phyloP scores from a whole-genome alignment of 2,113 vertebrate species.

The Gasterosteus aculeatus region DNA sequence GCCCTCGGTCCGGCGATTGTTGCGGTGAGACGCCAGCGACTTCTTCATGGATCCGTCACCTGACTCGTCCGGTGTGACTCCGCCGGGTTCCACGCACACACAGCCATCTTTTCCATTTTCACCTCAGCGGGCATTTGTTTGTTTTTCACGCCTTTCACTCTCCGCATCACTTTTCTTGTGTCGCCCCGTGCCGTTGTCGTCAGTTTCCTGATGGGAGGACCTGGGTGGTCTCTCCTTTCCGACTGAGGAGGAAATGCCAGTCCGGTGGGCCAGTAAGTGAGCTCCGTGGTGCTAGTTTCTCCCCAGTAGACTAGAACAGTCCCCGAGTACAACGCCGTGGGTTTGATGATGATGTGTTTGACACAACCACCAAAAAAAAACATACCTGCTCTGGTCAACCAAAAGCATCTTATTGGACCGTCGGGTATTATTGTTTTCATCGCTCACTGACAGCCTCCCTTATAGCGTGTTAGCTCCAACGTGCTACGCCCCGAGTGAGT shows the following conservation, averaged over 20 bases:
- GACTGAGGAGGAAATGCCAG: conserved; percentile 75
- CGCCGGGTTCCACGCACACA: neutral
- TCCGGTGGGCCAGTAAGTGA: conserved; percentile 64
- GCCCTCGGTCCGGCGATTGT: conserved; percentile 1
- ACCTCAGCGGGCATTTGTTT: conserved; percentile 42
- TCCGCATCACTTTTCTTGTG: conserved; percentile 9
- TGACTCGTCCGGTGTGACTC: conserved; percentile 20
- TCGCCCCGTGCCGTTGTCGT: conserved; percentile 65
- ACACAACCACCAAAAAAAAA: neutral
- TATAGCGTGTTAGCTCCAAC: neutral
- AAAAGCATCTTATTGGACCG: conserved; percentile 22
- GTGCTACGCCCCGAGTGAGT: conserved; percentile 6
- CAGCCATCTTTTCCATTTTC: conserved; percentile 52
- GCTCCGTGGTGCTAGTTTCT: neutral
- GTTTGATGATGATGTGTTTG: neutral
- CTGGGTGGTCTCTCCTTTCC: conserved; percentile 90
- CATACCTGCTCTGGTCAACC: neutral
- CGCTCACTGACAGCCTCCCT: conserved; percentile 29
- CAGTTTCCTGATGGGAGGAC: conserved; percentile 93
- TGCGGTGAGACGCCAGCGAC: conserved; percentile 19
- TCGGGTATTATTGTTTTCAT: conserved; percentile 20
- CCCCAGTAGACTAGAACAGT: conserved; percentile 12
- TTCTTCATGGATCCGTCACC: conserved; percentile 38
- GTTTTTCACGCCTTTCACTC: neutral
- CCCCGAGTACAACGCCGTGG: neutral